Base-by-base conservation (phyloP, 2,888 invertebrate genomes). In the Agrotis ipsilon region DNA sequence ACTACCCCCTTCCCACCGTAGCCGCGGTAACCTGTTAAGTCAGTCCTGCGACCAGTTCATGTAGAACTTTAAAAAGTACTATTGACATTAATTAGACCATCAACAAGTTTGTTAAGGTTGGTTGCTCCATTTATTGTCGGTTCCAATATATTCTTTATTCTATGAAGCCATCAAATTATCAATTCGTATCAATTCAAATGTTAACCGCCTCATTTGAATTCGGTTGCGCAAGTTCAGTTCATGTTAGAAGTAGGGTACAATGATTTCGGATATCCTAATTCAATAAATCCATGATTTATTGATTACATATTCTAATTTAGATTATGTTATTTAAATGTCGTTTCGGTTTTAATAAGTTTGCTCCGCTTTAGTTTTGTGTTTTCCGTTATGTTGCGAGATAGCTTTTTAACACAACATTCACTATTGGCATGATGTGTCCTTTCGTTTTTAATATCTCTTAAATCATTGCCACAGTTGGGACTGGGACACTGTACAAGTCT, bases 171-270 rank as follows among this genome's bases (percentile, higher is more conserved):
- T 67, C 58, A 68, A 73, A 74, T 68, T 64, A 70, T 67, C 63
- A 52, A 71, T 67, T 73, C 70, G 69, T 61, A 70, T 68, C 72
- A 81, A 86, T 85, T 86, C 87, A 85, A 88, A 89, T 86, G 81
- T 80, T 87, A 88, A 88, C 87, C 91, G 87, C 84, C 79, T 87
- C 77, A 92, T 91, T 91, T 88, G 84, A 90, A 91, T 92, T 80
- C 73, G 69, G 80, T 86, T 86, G 78, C 75, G 79, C 76, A 81
- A 80, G 65, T 84, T 81, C 83, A 81, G 78, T 85, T 82, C 72
- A 78, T 82, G 79, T 82, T 82, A 79, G 75, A 80, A 86, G 81
- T 81, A 80, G 78, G 83, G 81, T 86, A 87, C 84, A 86, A 88
- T 86, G 80, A 86, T 87, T 72, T 82, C 88, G 91, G 92, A 92